Conservation (phyloP, 2,888 invertebrate genomes). For the Acheta domesticus region DNA sequence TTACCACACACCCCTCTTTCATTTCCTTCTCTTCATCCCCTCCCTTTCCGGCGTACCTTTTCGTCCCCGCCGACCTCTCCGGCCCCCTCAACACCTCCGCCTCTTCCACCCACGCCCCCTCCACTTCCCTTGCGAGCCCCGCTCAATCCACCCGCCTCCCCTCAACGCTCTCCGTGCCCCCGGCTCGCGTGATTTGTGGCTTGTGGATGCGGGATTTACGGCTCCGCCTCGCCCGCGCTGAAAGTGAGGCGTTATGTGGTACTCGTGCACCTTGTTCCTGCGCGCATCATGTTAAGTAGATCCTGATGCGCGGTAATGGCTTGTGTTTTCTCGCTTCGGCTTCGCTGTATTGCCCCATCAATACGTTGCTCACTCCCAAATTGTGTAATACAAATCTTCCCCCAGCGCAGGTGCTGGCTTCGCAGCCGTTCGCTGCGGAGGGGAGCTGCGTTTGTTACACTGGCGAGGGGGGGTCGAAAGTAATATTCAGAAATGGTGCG, state of each 20-base stretch:
- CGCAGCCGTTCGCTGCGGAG: background rate
- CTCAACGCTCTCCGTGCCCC: no score
- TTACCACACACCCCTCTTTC: no score
- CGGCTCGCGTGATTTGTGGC: background rate
- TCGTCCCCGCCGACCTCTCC: no score
- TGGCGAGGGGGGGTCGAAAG: background rate
- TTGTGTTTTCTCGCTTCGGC: background rate
- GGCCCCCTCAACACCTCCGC: no score
- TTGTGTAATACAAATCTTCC: slow-evolving; percentile 3
- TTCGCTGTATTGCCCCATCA: background rate
- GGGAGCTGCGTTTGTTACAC: background rate
- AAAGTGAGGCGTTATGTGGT: no score
- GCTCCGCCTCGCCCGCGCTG: background rate
- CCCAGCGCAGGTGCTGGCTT: background rate
- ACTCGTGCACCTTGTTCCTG: no score
- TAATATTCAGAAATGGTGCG: background rate
- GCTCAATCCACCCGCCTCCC: no score
- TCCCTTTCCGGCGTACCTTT: no score
- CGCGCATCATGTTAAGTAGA: background rate
- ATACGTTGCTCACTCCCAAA: background rate
- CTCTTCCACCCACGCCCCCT: no score
- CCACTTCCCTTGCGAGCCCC: no score
- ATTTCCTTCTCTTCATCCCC: no score
- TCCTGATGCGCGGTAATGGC: background rate
- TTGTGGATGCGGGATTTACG: background rate